Evolutionary conservation across 2,888 invertebrate species (phyloP).

Genomic region (Hypomecis punctinalis): DNA sequence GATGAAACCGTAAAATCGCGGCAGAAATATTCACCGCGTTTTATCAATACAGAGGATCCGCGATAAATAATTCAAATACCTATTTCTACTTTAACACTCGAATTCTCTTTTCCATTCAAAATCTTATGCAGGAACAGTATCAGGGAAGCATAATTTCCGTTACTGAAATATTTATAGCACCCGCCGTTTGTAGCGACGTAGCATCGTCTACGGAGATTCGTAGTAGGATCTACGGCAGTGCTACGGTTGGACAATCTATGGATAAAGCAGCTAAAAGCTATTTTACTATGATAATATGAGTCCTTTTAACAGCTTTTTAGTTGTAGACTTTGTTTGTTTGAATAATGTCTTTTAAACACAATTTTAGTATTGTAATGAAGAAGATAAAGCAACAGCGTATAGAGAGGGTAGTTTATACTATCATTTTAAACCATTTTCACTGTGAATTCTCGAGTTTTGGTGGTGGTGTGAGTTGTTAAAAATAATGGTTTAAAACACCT

Average conservation of each 20-base stretch:
- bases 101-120: constrained; percentile 71
- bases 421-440: too few species aligned
- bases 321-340: not conserved
- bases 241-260: constrained; percentile 48
- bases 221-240: constrained; percentile 66
- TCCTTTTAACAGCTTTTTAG: constrained; percentile 17
- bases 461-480: too few species aligned
- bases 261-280: constrained; percentile 29
- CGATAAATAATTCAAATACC: constrained; percentile 60
- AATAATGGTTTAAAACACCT: too few species aligned
- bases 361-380: too few species aligned
- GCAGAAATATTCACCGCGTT: constrained; percentile 27
- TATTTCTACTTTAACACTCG: constrained; percentile 61
- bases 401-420: too few species aligned
- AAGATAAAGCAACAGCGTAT: too few species aligned
- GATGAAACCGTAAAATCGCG: constrained; percentile 14
- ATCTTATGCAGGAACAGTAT: constrained; percentile 64
- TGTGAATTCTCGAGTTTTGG: too few species aligned
- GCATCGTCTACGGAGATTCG: constrained; percentile 54
- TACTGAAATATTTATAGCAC: constrained; percentile 80
- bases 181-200: constrained; percentile 56
- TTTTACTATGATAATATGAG: constrained; percentile 28
- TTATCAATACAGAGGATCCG: constrained; percentile 52
- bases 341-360: not conserved
- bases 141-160: constrained; percentile 82